Percentiles rank a stretch among this genome's conserved stretches.
Evolutionary conservation across 2,113 vertebrate species (phyloP).

Genomic region (Myrmecophaga tridactyla): DNA sequence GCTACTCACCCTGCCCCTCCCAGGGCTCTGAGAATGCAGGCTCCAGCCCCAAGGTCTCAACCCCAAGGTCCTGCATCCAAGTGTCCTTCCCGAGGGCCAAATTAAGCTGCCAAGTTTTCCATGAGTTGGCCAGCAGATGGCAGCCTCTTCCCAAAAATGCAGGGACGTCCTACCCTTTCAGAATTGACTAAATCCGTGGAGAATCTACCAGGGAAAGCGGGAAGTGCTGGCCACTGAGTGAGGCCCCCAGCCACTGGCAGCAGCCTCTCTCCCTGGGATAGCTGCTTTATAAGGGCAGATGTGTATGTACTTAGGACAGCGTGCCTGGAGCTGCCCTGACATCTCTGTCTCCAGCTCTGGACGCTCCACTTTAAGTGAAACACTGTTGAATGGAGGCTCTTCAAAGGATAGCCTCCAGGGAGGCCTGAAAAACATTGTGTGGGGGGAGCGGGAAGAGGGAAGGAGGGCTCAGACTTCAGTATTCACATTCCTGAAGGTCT

Average conservation of each 20-base stretch:
- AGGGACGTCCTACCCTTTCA: fast-evolving
- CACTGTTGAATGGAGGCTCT: not conserved
- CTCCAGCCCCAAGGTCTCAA: fast-evolving
- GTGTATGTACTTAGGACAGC: not conserved
- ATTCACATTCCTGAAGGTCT: not conserved
- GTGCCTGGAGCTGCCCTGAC: not conserved
- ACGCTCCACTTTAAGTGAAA: not conserved
- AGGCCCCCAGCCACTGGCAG: not conserved
- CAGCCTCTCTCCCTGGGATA: not conserved
- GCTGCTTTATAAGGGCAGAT: not conserved
- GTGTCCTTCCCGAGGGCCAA: too few species aligned
- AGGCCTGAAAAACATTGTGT: not conserved
- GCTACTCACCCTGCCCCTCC: fast-evolving
- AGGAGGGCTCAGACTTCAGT: not conserved
- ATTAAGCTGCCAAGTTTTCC: not conserved
- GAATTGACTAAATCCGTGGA: not conserved
- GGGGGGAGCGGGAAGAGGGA: not conserved
- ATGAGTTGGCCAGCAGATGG: conserved; percentile 55
- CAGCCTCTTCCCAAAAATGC: conserved; percentile 36
- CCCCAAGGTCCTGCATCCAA: fast-evolving
- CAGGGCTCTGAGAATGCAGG: not conserved
- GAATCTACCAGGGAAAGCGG: not conserved
- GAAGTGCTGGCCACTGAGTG: too few species aligned
- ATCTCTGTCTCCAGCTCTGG: not conserved
- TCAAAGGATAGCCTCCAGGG: not conserved